These are phyloP conservation scores for Aurelia sp. DNA, from an alignment of 30 jellyfish, hydroid and myxozoan genomes.

Conservation along the genomic window DNA sequence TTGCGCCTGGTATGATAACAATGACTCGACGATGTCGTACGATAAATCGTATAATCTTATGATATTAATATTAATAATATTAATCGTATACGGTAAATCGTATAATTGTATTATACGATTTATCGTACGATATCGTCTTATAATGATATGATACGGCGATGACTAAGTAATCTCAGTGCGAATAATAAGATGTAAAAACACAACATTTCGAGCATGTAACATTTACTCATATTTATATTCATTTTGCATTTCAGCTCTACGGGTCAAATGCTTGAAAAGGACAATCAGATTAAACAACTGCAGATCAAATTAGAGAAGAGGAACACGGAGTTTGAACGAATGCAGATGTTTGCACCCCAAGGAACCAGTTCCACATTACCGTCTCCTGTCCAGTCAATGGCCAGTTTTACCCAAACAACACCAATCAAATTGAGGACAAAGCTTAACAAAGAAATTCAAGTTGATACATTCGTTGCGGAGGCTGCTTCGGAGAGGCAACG, in stretches of 20 bases:
- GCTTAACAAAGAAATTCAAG: slow-evolving; percentile 52
- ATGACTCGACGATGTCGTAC: too few species aligned
- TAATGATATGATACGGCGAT: too few species aligned
- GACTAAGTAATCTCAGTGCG: too few species aligned
- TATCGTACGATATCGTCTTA: too few species aligned
- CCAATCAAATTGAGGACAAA: slow-evolving; percentile 11
- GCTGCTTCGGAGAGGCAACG: slow-evolving; percentile 29
- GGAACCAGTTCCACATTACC: slow-evolving; percentile 58
- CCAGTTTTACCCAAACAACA: slow-evolving; percentile 58
- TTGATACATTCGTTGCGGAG: slow-evolving; percentile 38
- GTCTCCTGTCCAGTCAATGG: slow-evolving; percentile 44
- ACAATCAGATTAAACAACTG: slow-evolving; percentile 29
- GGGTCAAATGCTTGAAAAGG: slow-evolving; percentile 24
- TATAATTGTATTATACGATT: too few species aligned
- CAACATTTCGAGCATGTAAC: too few species aligned
- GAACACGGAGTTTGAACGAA: slow-evolving; percentile 30
- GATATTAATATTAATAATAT: too few species aligned
- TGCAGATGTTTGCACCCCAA: slow-evolving; percentile 65
- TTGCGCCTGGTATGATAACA: too few species aligned
- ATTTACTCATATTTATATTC: too few species aligned
- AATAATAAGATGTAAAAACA: too few species aligned
- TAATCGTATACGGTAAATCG: too few species aligned
- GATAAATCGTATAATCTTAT: too few species aligned
- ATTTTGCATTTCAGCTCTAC: slow-evolving; percentile 26
- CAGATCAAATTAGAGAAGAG: slow-evolving; percentile 26